Base-by-base conservation (phyloP, 2,888 invertebrate genomes). In the Rotaria magnacalcarata region DNA sequence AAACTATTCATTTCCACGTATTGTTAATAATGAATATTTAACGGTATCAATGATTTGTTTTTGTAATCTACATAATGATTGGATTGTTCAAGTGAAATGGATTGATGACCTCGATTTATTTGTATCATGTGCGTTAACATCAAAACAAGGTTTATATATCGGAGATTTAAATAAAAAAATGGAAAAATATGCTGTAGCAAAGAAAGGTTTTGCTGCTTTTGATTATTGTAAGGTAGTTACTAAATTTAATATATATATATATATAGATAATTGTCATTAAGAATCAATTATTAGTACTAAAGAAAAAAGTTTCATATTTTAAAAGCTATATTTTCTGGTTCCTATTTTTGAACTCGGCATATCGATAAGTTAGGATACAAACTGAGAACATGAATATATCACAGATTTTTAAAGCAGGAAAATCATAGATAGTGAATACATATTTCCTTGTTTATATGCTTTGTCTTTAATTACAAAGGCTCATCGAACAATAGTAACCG, bases 1-100 rank as follows among this genome's bases (percentile, higher is more conserved):
- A 52, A 27, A 21, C 19, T 84, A 27, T 56, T 47, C 34, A 41
- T 84, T 84, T 34, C 84, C 56, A 34, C 34, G 54, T 27, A 54
- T 84, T 2, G 11, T 54, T 21, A 41, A 41, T 56, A 52, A 84
- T 34, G 56, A 84, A 84, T 86, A 52, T 58, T 21, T 14, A 19
- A 86, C 43, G 14, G 43, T 60, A 21, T 86, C 84, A n/a, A 5
- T 43, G n/a, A 43, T 16, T 21, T 7, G 8, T 87, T 88, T 92
- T n/a, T 85, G 92, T 84, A 91, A 87, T 43, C 84, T 94, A 80
- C 95, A 95, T 90, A 90, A 90, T 8, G 94, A 94, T 89, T 93
- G 94, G 93, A 93, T 95, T 86, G 93, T 93, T 14, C 94, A 94
- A 90, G 93, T 95, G 84, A 92, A 92, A 87, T 95, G 93, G 91